These are phyloP conservation scores for Micrasema minimum DNA, from an alignment of 1,140 invertebrate species.

Conservation along the genomic window DNA sequence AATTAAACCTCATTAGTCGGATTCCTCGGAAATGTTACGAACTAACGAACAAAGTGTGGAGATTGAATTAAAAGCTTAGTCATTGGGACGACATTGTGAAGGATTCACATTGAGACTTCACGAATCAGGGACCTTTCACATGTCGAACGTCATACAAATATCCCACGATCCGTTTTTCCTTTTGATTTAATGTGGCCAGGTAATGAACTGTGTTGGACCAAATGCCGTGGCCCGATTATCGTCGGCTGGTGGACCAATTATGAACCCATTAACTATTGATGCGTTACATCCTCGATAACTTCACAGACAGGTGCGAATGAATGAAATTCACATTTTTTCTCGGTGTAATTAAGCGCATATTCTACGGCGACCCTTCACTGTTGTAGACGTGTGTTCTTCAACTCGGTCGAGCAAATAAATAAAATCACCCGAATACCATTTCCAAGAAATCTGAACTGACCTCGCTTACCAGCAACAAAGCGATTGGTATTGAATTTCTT, in stretches of 20 bases:
- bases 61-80: conserved; percentile 44
- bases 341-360: too few species aligned
- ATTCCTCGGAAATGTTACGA: conserved; percentile 38
- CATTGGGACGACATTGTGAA: conserved; percentile 36
- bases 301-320: conserved; percentile 48
- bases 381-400: too few species aligned
- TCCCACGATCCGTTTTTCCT: conserved; percentile 43
- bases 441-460: too few species aligned
- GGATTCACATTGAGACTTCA: conserved; percentile 23
- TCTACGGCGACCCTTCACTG: too few species aligned
- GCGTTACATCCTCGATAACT: conserved; percentile 51
- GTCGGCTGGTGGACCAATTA: conserved; percentile 47
- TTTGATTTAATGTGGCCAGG: conserved; percentile 22
- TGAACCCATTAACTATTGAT: conserved; percentile 49
- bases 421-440: too few species aligned
- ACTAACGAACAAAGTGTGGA: conserved; percentile 33
- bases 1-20: conserved; percentile 46
- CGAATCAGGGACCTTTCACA: conserved; percentile 9
- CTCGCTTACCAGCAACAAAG: too few species aligned
- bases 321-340: conserved; percentile 46
- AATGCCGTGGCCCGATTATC: conserved; percentile 40
- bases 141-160: conserved; percentile 31
- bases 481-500: too few species aligned
- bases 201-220: background rate
- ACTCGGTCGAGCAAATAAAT: too few species aligned